phyloP scores from a whole-genome alignment of 2,797 vertebrate species.

The Threskiornis aethiopicus region DNA sequence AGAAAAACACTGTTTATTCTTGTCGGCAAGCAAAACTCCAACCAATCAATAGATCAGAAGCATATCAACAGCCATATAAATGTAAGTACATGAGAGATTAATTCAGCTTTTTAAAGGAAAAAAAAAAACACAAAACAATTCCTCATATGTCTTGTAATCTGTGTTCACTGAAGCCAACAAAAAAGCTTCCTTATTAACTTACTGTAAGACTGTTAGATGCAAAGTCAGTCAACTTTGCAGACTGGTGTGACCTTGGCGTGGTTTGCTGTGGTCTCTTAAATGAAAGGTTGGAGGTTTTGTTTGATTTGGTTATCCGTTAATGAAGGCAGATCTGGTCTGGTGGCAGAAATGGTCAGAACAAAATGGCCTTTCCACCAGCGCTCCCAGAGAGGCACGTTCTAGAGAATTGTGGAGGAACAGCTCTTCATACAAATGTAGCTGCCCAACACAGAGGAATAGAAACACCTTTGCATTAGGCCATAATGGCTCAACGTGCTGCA shows the following conservation, averaged over 20 bases:
- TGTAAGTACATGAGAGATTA: not conserved
- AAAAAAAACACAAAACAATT: not conserved
- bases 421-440: not conserved
- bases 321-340: not conserved
- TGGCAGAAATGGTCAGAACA: not conserved
- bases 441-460: not conserved
- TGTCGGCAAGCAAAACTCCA: not conserved
- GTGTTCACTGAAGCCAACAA: not conserved
- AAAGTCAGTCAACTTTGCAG: not conserved
- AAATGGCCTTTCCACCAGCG: not conserved
- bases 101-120: not conserved
- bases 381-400: not conserved
- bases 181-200: not conserved
- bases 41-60: not conserved
- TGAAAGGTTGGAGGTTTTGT: slow-evolving; percentile 11
- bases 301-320: slow-evolving; percentile 59
- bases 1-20: not conserved
- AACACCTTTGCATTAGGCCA: not conserved
- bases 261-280: not conserved
- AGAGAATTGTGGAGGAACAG: not conserved
- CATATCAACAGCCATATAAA: not conserved
- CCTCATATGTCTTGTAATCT: not conserved
- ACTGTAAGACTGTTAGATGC: not conserved
- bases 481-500: not conserved
- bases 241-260: not conserved